These are phyloP conservation scores for Syngnathus floridae DNA, from an alignment of 2,113 vertebrate species.

Conservation along the genomic window DNA sequence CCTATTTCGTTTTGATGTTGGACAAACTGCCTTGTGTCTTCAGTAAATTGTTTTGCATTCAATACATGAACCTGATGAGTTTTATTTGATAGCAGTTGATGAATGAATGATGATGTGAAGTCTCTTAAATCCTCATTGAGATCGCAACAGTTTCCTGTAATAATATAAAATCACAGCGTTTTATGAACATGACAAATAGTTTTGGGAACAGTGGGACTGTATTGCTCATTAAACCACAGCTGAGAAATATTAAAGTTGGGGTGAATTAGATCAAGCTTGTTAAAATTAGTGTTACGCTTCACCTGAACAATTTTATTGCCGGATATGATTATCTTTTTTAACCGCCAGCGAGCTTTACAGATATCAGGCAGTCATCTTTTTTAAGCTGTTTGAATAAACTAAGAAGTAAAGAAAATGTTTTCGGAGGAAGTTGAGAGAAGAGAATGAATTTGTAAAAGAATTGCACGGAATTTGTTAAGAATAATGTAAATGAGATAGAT, in stretches of 20 bases:
- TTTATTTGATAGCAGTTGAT: background rate
- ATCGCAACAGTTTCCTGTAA: constrained; percentile 1
- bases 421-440: background rate
- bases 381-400: background rate
- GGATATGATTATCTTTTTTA: background rate
- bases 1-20: too few species aligned
- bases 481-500: background rate
- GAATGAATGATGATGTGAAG: background rate
- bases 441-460: background rate
- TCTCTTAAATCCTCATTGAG: background rate
- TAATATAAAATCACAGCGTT: background rate
- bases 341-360: background rate
- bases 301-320: constrained; percentile 1
- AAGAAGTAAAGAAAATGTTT: background rate
- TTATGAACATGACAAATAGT: constrained; percentile 1
- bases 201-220: background rate
- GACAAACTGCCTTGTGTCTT: too few species aligned
- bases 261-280: constrained; percentile 1
- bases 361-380: background rate
- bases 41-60: background rate
- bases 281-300: background rate
- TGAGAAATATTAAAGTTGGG: background rate
- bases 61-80: background rate
- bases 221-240: background rate
- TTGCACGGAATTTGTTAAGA: background rate